Evolutionary conservation across 2,113 vertebrate species (phyloP).

Genomic region (Nestor notabilis): DNA sequence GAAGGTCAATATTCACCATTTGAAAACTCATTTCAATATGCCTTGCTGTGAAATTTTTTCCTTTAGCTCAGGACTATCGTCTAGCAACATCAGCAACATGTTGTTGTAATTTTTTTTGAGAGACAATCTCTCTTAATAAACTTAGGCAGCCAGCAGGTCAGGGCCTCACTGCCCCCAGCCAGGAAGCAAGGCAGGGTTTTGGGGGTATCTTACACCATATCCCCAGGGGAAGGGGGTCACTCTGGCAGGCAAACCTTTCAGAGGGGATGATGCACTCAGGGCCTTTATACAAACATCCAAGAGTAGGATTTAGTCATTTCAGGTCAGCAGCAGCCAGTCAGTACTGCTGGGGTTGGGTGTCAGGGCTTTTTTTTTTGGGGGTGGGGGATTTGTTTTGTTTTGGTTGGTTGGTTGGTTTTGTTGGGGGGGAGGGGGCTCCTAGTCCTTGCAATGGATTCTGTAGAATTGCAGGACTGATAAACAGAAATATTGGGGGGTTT

Average conservation of each 20-base stretch:
- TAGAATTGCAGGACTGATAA: neutral
- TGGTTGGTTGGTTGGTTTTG: neutral
- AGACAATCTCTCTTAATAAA: neutral
- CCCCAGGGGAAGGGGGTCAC: fast-evolving
- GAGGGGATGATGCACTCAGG: neutral
- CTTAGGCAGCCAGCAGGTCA: neutral
- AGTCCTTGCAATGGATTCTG: neutral
- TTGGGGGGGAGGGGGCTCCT: neutral
- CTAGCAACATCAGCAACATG: neutral
- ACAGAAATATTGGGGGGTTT: neutral
- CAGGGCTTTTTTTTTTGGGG: neutral
- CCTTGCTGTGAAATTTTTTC: neutral
- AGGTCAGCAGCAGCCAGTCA: neutral
- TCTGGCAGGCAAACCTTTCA: neutral
- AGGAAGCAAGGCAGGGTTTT: neutral
- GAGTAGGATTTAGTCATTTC: neutral
- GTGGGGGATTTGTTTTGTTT: neutral
- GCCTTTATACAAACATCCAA: neutral
- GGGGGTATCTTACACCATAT: neutral
- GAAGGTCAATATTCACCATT: neutral
- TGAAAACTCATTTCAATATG: neutral
- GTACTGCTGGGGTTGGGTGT: neutral
- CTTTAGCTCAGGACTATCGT: neutral
- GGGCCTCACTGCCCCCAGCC: neutral
- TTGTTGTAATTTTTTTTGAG: neutral